phyloP scores from a whole-genome alignment of 2,113 vertebrate genomes.

The Micronycteris hirsuta region DNA sequence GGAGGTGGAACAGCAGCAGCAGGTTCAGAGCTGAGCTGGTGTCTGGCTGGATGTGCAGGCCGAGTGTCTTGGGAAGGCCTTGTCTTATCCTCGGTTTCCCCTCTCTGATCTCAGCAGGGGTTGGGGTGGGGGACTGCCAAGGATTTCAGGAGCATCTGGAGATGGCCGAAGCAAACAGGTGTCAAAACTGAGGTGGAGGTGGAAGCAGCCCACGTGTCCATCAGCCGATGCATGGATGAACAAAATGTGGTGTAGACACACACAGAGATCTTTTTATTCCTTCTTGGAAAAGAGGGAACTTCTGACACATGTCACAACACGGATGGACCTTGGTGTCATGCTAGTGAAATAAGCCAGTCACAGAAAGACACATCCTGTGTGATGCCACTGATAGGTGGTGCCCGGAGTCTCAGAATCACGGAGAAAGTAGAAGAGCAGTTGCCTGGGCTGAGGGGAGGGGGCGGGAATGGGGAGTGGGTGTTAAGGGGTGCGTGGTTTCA shows the following conservation, averaged over 20 bases:
- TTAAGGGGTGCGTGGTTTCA: background rate
- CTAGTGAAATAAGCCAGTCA: background rate
- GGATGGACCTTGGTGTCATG: background rate
- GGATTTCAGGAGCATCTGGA: background rate
- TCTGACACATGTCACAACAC: background rate
- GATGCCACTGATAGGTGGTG: background rate
- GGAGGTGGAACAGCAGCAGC: background rate
- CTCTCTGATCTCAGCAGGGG: background rate
- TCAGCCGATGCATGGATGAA: background rate
- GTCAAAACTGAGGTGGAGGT: background rate
- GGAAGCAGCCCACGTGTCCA: background rate
- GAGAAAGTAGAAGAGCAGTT: background rate
- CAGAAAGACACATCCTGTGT: background rate
- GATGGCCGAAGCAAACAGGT: background rate
- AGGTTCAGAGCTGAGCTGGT: background rate
- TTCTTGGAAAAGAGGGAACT: background rate
- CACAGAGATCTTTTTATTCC: background rate
- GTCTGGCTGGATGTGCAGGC: background rate
- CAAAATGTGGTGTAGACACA: background rate
- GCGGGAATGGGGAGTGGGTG: background rate
- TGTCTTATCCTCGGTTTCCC: background rate
- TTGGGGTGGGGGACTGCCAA: background rate
- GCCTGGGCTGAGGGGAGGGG: background rate
- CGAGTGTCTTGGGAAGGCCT: accelerated
- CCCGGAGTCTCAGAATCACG: background rate